Evolutionary conservation across 30 jellyfish, hydroid and myxozoan genomes (phyloP).

Genomic region (Turritopsis dohrnii): DNA sequence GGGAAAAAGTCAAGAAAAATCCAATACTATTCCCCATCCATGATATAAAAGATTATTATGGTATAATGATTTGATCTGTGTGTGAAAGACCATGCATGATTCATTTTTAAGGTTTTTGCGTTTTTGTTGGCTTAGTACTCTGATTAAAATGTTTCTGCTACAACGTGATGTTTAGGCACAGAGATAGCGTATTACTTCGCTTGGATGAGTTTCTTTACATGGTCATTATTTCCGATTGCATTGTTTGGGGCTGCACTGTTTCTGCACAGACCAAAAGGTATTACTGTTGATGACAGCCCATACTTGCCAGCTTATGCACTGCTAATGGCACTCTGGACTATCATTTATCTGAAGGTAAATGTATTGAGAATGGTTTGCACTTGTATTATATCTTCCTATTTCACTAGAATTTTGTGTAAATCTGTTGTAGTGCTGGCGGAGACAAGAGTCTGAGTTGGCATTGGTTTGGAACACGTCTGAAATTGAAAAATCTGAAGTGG

Average conservation of each 20-base stretch:
- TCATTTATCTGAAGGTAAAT: slow-evolving; percentile 71
- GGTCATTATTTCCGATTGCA: slow-evolving; percentile 72
- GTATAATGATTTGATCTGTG: slow-evolving; percentile 19
- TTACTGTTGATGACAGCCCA: slow-evolving; percentile 96
- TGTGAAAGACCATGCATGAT: no score
- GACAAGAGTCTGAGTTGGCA: slow-evolving; percentile 78
- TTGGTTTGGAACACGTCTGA: slow-evolving; percentile 64
- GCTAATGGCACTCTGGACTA: slow-evolving; percentile 94
- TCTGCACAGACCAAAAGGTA: slow-evolving; percentile 89
- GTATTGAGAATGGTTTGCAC: neutral
- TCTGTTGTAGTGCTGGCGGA: slow-evolving; percentile 62
- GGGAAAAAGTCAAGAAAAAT: slow-evolving; percentile 54
- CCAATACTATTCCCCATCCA: slow-evolving; percentile 68
- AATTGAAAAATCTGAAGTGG: slow-evolving; percentile 59
- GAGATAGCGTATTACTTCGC: slow-evolving; percentile 89
- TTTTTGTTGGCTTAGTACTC: no score
- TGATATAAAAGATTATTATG: slow-evolving; percentile 66
- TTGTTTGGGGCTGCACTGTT: slow-evolving; percentile 64
- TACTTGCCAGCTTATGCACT: slow-evolving; percentile 84
- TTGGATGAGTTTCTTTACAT: slow-evolving; percentile 93
- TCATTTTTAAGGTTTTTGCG: no score
- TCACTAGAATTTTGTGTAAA: neutral
- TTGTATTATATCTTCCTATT: no score
- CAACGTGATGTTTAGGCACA: slow-evolving; percentile 79
- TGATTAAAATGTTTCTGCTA: no score